Evolutionary conservation across 2,797 vertebrate species (phyloP).

Genomic region (Antennarius maculatus): DNA sequence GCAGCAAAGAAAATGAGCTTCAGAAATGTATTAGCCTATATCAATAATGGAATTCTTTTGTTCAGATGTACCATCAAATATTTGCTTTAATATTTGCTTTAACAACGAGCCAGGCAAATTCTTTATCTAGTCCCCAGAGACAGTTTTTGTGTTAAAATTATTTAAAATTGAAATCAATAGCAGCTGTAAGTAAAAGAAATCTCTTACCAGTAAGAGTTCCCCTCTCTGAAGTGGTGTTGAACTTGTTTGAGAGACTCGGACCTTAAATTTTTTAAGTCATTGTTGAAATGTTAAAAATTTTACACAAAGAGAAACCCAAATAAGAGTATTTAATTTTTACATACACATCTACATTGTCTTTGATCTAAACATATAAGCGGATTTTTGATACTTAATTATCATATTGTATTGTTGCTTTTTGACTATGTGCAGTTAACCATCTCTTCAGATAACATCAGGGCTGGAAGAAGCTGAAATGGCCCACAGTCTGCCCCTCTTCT

Average conservation of each 20-base stretch:
- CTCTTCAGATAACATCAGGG: conserved; percentile 65
- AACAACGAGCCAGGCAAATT: conserved; percentile 57
- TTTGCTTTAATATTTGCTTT: conserved; percentile 75
- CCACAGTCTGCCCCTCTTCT: conserved; percentile 56
- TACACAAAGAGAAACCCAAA: not conserved
- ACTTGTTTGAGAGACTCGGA: not conserved
- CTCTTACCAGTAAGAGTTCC: conserved; percentile 4
- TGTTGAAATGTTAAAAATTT: too few relatives aligned
- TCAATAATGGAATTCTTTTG: conserved; percentile 60
- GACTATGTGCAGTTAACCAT: conserved; percentile 70
- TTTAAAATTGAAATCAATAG: conserved; percentile 67
- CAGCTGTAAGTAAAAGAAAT: conserved; percentile 44
- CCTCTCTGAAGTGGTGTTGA: conserved; percentile 24
- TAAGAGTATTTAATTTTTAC: conserved; percentile 12
- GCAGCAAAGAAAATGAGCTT: conserved; percentile 46
- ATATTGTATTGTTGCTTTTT: conserved; percentile 7
- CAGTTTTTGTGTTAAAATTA: conserved; percentile 54
- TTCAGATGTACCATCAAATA: conserved; percentile 55
- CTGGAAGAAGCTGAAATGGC: conserved; percentile 38
- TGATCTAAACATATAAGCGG: conserved; percentile 8
- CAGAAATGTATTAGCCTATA: conserved; percentile 47
- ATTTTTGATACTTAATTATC: conserved; percentile 1
- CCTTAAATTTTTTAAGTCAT: too few relatives aligned
- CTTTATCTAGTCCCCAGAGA: conserved; percentile 30
- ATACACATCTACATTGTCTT: not conserved